phyloP scores from a whole-genome alignment of 2,113 vertebrate genomes.

The rat (Rattus norvegicus) region DNA sequence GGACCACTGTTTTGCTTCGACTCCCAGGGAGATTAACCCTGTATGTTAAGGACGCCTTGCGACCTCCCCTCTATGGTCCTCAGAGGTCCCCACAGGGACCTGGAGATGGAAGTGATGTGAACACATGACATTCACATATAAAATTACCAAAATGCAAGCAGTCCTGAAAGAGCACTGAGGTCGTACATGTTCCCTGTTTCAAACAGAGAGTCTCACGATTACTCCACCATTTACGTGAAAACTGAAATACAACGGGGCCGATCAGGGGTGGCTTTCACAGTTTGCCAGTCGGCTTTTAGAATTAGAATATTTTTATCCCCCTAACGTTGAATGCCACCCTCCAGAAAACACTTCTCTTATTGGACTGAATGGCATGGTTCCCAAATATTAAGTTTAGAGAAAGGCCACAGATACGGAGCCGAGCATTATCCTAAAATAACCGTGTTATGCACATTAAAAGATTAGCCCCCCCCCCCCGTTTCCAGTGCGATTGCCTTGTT shows the following conservation, averaged over 20 bases:
- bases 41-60: background rate
- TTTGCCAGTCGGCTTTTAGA: conserved; percentile 52
- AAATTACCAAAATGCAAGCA: background rate
- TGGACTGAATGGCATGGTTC: conserved; percentile 56
- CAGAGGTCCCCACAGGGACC: background rate
- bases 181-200: background rate
- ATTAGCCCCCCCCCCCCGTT: conserved; percentile 51
- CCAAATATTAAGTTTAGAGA: conserved; percentile 69
- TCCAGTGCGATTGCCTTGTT: conserved; percentile 70
- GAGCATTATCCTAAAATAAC: conserved; percentile 74
- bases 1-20: background rate
- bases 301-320: background rate
- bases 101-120: background rate
- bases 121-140: too few species aligned
- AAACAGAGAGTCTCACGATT: background rate
- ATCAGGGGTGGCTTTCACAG: background rate
- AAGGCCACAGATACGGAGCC: conserved; percentile 45
- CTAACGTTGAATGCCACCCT: conserved; percentile 50
- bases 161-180: background rate
- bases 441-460: conserved; percentile 72
- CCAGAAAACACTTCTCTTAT: conserved; percentile 45
- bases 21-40: background rate
- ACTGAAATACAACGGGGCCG: background rate
- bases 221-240: background rate
- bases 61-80: background rate